Conservation (phyloP, 2,888 invertebrate genomes). For the Crematogaster levior region DNA sequence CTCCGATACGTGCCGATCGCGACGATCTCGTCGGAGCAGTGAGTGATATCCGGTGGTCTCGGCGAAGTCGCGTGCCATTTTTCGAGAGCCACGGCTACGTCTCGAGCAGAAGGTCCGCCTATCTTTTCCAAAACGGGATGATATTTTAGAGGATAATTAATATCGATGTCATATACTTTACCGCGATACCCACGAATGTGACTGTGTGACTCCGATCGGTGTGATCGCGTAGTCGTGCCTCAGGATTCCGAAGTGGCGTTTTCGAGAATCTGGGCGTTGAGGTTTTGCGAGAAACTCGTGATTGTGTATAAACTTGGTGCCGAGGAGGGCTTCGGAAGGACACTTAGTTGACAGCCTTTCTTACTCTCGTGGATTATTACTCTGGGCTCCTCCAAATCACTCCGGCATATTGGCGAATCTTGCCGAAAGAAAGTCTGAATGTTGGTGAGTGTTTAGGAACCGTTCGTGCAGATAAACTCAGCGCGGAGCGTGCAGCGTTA, state of each 20-base stretch:
- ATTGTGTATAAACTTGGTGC: constrained; percentile 27
- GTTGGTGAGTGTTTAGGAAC: constrained; percentile 54
- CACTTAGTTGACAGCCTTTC: not conserved
- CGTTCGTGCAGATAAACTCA: constrained; percentile 66
- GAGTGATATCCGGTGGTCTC: constrained; percentile 24
- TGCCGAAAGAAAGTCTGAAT: constrained; percentile 48
- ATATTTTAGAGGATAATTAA: not conserved
- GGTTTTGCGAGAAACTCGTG: constrained; percentile 7
- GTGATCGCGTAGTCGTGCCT: constrained; percentile 13
- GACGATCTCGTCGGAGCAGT: constrained; percentile 11
- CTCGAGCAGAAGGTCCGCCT: not conserved
- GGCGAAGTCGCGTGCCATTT: not conserved
- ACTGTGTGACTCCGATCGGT: constrained; percentile 16
- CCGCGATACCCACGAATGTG: constrained; percentile 34
- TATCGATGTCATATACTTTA: not conserved
- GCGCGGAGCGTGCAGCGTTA: constrained; percentile 32
- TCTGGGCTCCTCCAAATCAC: not conserved
- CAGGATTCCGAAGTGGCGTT: constrained; percentile 15
- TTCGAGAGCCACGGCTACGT: not conserved
- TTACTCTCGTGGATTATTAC: constrained; percentile 18
- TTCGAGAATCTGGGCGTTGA: not conserved
- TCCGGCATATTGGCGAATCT: not conserved
- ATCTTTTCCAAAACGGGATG: not conserved
- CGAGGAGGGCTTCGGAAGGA: not conserved
- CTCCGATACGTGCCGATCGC: constrained; percentile 1